A percentile compares a stretch with the other conserved stretches of the same genome.
phyloP scores from a whole-genome alignment of 2,797 vertebrate species.

The Catamblyrhynchus diadema region DNA sequence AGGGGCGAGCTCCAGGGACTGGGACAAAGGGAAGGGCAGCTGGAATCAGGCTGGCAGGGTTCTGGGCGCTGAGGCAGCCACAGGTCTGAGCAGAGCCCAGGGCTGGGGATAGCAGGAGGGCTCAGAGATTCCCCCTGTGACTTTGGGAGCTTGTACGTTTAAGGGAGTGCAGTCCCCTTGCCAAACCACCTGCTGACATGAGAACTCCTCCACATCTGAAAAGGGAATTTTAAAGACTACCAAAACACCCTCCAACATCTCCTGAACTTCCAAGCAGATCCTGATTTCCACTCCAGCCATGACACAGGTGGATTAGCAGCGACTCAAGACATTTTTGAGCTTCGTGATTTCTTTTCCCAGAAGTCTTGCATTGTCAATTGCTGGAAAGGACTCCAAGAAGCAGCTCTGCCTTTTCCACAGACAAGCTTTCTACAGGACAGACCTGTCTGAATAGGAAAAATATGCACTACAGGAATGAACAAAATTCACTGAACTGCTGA shows the following conservation, averaged over 20 bases:
- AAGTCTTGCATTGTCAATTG: background rate
- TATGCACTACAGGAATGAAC: background rate
- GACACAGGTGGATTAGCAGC: background rate
- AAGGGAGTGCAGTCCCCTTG: background rate
- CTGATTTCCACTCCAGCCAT: background rate
- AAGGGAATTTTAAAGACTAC: no score
- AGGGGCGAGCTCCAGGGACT: fast-evolving
- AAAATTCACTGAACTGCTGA: background rate
- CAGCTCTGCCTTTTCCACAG: background rate
- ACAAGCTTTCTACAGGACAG: background rate
- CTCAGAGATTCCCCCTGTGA: background rate
- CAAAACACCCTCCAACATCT: background rate
- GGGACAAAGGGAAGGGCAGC: background rate
- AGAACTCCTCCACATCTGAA: background rate
- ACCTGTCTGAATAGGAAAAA: background rate
- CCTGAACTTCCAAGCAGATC: background rate
- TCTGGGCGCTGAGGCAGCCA: background rate
- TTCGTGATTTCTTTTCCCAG: background rate
- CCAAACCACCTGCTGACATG: constrained; percentile 1
- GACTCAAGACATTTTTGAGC: background rate
- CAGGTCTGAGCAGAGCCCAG: background rate
- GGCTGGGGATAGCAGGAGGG: fast-evolving
- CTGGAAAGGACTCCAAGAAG: background rate
- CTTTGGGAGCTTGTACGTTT: background rate
- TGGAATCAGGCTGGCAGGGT: background rate